Percentiles rank a stretch among this genome's conserved stretches.
Evolutionary conservation across 2,888 invertebrate genomes (phyloP).

Genomic region (Sminthurides aquaticus): DNA sequence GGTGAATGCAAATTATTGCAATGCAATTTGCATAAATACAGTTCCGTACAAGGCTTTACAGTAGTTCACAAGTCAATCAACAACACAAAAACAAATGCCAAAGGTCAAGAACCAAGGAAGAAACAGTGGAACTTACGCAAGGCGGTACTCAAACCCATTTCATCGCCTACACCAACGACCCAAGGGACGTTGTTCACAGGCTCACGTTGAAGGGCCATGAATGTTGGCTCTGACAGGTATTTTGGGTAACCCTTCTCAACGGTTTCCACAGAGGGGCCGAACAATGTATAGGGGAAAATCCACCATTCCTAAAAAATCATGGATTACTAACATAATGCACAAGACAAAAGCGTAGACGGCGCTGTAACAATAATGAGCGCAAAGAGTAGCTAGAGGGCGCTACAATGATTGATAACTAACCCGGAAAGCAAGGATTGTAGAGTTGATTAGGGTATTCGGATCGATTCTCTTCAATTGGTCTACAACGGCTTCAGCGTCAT

Average conservation of each 20-base stretch:
- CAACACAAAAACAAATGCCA: not conserved
- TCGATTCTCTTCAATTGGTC: not conserved
- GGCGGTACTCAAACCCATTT: constrained; percentile 13
- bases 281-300: constrained; percentile 65
- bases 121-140: constrained; percentile 9
- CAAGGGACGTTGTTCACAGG: constrained; percentile 21
- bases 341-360: no score
- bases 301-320: constrained; percentile 12
- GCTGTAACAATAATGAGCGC: not conserved
- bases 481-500: not conserved
- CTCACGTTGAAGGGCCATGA: constrained; percentile 7
- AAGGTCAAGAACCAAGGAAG: not conserved
- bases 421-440: not conserved
- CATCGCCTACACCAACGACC: constrained; percentile 15
- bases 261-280: constrained; percentile 85
- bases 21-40: no score
- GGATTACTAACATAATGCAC: no score
- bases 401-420: not conserved
- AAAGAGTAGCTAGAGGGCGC: not conserved
- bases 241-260: constrained; percentile 66
- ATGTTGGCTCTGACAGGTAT: constrained; percentile 12
- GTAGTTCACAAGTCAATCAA: no score
- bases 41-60: no score
- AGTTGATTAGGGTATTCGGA: not conserved
- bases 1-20: not conserved